Evolutionary conservation across 2,113 vertebrate genomes (phyloP), one percentile per base, ranked within the genome.

Genomic region (Origma solitaria): DNA sequence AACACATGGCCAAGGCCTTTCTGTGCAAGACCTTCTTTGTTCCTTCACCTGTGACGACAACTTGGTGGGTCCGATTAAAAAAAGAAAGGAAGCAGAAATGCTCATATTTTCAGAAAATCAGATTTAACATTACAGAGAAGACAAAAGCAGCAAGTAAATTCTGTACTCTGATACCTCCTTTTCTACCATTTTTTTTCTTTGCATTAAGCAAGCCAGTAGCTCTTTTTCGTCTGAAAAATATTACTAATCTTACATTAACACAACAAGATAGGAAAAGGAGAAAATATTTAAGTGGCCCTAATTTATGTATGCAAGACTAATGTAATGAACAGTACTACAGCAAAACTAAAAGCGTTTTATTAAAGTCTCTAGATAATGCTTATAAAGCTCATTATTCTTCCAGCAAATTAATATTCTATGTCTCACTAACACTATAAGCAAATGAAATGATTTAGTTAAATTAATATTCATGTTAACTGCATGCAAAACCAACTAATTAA

Each of bases 401-500:
- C 49, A 79, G 83, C 24, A 95, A 94, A 94, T 92, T 94, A 94
- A 92, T 91, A 96, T 68, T 80, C 85, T 89, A 15, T 61, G 49
- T 90, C 79, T 92, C 61, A 60, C 83, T 71, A 94, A 93, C 77
- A 86, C 58, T 71, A 94, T 88, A 53, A 85, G 84, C 54, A 97
- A 90, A 90, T 92, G 47, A 92, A 95, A 64, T 87, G 91, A 77
- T 79, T 89, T 92, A 69, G 56, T 56, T 82, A 77, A 84, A 86
- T 88, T 96, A 93, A 93, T 95, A 95, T 93, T 88, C 61, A 68
- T 92, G 68, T 68, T 94, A 94, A 95, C 82, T 77, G 71, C 83
- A 91, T 62, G 82, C n/a, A 97, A 93, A 81, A 97, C 85, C 89
- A 95, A 78, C 65, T 70, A 94, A 97, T 96, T 91, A 93, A 83